These are phyloP conservation scores for Leucophenga varia DNA, from an alignment of 1,140 invertebrate genomes.

Conservation along the genomic window DNA sequence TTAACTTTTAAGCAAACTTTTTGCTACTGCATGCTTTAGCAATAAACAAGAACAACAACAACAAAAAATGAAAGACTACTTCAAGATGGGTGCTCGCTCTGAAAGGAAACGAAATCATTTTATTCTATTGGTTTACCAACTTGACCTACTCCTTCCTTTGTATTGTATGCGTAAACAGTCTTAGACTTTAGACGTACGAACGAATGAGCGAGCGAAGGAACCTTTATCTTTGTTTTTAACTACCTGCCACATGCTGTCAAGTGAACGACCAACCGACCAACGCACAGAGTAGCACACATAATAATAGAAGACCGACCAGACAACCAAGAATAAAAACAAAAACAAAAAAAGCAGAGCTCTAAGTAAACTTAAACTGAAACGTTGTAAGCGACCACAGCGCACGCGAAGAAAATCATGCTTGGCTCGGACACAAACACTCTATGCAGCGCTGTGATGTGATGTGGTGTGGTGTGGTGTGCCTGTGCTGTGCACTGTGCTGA, in stretches of 20 bases:
- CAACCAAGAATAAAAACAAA: slow-evolving; percentile 13
- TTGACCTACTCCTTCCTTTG: slow-evolving; percentile 22
- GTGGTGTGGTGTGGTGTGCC: slow-evolving; percentile 3
- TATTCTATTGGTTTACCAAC: slow-evolving; percentile 5
- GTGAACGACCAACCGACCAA: background rate
- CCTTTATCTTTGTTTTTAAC: slow-evolving; percentile 37
- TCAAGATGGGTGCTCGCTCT: slow-evolving; percentile 1
- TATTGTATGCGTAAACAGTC: slow-evolving; percentile 10
- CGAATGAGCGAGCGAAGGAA: background rate
- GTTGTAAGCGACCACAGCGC: background rate
- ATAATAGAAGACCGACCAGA: slow-evolving; percentile 4
- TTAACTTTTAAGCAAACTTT: slow-evolving; percentile 37
- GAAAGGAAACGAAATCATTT: slow-evolving; percentile 36
- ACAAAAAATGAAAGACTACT: slow-evolving; percentile 7
- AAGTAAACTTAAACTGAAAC: slow-evolving; percentile 9
- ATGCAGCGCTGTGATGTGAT: background rate
- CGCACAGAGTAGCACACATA: background rate
- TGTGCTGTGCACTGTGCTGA: slow-evolving; percentile 21
- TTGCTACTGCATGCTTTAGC: slow-evolving; percentile 31
- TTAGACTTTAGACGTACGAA: background rate
- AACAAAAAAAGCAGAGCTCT: slow-evolving; percentile 15
- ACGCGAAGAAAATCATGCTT: background rate
- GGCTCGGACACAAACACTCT: background rate
- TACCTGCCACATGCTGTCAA: slow-evolving; percentile 41
- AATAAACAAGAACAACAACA: slow-evolving; percentile 47